These are phyloP conservation scores for Phylloscopus trochiloides DNA, from an alignment of 2,113 vertebrate species.

Conservation along the genomic window DNA sequence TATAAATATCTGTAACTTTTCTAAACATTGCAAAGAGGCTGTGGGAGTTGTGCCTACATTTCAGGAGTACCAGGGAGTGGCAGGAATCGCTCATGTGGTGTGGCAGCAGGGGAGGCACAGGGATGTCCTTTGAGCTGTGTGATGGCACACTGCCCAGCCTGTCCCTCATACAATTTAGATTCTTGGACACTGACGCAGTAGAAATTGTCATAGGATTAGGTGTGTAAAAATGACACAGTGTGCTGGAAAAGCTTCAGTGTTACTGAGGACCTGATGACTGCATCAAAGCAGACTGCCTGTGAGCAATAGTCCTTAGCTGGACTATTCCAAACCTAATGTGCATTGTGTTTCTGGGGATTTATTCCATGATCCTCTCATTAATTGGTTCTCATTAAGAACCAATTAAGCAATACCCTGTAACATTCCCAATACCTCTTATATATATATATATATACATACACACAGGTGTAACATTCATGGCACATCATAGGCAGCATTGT, in stretches of 20 bases:
- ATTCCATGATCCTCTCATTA: background rate
- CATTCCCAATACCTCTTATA: background rate
- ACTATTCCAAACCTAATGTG: background rate
- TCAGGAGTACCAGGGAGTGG: background rate
- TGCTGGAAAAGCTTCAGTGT: background rate
- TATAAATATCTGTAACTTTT: background rate
- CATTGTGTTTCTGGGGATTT: background rate
- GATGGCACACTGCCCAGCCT: background rate
- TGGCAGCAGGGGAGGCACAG: background rate
- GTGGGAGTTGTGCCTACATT: background rate
- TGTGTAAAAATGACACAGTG: background rate
- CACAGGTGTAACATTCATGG: background rate
- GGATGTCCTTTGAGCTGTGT: accelerated
- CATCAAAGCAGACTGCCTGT: background rate
- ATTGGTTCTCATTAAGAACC: background rate
- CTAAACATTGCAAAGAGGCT: background rate
- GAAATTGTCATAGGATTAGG: background rate
- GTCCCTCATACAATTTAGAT: background rate
- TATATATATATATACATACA: no score
- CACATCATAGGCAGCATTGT: background rate
- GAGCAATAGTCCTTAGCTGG: background rate
- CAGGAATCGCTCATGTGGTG: background rate
- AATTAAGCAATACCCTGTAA: background rate
- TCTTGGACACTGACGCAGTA: background rate
- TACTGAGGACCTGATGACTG: background rate